These are phyloP conservation scores for Tylochromis polylepis DNA, from an alignment of 2,113 vertebrate genomes.

Conservation along the genomic window DNA sequence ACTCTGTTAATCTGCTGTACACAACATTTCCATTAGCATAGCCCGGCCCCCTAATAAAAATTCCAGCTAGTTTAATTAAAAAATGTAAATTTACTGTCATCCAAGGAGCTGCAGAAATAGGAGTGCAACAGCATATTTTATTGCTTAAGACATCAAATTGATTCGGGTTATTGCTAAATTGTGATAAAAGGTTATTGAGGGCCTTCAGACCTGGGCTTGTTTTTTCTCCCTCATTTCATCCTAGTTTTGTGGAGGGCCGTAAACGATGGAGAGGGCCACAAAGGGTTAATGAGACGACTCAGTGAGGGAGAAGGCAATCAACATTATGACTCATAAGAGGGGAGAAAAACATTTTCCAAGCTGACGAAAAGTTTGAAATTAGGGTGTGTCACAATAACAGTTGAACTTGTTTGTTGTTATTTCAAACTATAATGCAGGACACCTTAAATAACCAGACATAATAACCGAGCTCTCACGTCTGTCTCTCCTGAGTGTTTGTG, in stretches of 20 bases:
- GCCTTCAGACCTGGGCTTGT: slow-evolving; percentile 72
- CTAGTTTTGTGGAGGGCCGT: slow-evolving; percentile 61
- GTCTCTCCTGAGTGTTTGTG: slow-evolving; percentile 38
- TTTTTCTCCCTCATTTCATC: slow-evolving; percentile 68
- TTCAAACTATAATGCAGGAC: slow-evolving; percentile 49
- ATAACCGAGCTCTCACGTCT: slow-evolving; percentile 17
- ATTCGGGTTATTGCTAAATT: slow-evolving; percentile 89
- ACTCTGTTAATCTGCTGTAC: slow-evolving; percentile 99
- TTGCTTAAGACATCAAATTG: slow-evolving; percentile 99
- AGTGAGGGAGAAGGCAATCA: slow-evolving; percentile 65
- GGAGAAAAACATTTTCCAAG: slow-evolving; percentile 59
- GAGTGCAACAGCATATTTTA: slow-evolving; percentile 99
- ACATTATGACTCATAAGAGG: slow-evolving; percentile 71
- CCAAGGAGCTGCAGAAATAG: slow-evolving; percentile 97
- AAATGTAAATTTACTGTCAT: slow-evolving; percentile 99
- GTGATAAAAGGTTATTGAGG: slow-evolving; percentile 80
- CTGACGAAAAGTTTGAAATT: slow-evolving; percentile 67
- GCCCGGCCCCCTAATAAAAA: slow-evolving; percentile 99
- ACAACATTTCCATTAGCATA: slow-evolving; percentile 99
- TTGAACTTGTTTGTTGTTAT: slow-evolving; percentile 60
- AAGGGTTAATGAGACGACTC: slow-evolving; percentile 71
- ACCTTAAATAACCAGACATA: slow-evolving; percentile 44
- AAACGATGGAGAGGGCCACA: slow-evolving; percentile 67
- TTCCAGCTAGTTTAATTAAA: slow-evolving; percentile 99
- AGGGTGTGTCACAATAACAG: slow-evolving; percentile 67